Evolutionary conservation across 2,113 vertebrate species (phyloP), one percentile per base, ranked within the genome.

Genomic region (Ceuthmochares aereus): DNA sequence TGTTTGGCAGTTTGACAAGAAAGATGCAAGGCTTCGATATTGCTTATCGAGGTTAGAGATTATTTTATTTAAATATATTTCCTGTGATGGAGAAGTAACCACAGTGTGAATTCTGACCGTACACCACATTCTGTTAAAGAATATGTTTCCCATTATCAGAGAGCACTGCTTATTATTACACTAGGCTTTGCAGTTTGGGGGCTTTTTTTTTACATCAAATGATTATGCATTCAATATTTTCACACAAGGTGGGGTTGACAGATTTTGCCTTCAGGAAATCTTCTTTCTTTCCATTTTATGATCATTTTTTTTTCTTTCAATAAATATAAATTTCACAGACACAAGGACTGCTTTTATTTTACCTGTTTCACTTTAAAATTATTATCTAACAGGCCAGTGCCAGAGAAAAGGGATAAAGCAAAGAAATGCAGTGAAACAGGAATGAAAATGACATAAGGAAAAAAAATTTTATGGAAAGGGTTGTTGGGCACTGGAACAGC

Each of bases 101-200:
- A 49, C 72, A 32, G 58, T 32, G 17, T 34, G 16, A 83, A 76
- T 59, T 56, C 32, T 78, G 29, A 40, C 66, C 66, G 42, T 19
- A 15, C 32, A 14, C 43, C 16, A 0, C 11, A 7, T 51, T 59
- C 73, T 60, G 36, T n/a, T 54, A 14, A 27, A 32, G 47, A 72
- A 63, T 84, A 27, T 81, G 73, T 72, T 88, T 96, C 93, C 72
- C 63, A 92, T 95, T 94, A 80, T 80, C 73, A 47, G 27, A 66
- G 26, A 80, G 19, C 9, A 51, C 32, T 84, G 87, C 75, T 77
- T 88, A 80, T 85, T 89, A 63, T 60, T 74, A 19, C n/a, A 18
- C 9, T 25, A 27, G 11, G 14, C 17, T 94, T 77, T 56, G 45
- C 26, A 79, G 37, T 42, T 55, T 30, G 42, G 42, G 16, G 42